Conservation (phyloP, 2,113 vertebrate species). For the Gymnobelideus leadbeateri region DNA sequence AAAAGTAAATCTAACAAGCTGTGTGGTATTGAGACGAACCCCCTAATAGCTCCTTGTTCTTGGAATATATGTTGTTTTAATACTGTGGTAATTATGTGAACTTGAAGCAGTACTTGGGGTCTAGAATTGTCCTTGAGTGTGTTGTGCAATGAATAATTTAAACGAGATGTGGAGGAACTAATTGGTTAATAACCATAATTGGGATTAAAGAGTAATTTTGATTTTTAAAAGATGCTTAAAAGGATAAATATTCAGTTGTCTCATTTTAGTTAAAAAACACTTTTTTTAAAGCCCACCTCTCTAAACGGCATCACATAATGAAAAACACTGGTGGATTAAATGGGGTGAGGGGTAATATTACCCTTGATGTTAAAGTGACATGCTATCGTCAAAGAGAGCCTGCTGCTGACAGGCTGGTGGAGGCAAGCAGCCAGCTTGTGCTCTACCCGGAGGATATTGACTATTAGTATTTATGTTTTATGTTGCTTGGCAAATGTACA, state of each 20-base stretch:
- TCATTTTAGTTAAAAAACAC: constrained; percentile 57
- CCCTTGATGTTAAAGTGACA: neutral
- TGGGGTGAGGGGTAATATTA: neutral
- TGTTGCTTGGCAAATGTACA: constrained; percentile 6
- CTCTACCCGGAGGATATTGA: neutral
- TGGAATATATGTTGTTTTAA: neutral
- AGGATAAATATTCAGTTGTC: constrained; percentile 69
- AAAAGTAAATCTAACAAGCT: fast-evolving
- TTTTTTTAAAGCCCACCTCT: constrained; percentile 28
- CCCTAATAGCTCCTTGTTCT: neutral
- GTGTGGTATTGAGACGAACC: fast-evolving
- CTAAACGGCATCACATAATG: constrained; percentile 10
- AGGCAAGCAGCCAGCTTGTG: neutral
- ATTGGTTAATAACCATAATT: constrained; percentile 78
- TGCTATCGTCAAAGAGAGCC: neutral
- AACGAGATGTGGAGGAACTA: constrained; percentile 66
- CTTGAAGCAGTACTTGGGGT: constrained; percentile 49
- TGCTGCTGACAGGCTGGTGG: neutral
- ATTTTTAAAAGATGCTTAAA: constrained; percentile 70
- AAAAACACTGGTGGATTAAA: constrained; percentile 26
- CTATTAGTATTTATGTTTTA: neutral
- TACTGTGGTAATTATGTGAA: constrained; percentile 1
- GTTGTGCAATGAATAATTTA: constrained; percentile 67
- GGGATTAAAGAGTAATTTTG: constrained; percentile 72
- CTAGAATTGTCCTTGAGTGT: constrained; percentile 68